Evolutionary conservation across 2,888 invertebrate genomes (phyloP).

Genomic region (Diadegma fenestrale): DNA sequence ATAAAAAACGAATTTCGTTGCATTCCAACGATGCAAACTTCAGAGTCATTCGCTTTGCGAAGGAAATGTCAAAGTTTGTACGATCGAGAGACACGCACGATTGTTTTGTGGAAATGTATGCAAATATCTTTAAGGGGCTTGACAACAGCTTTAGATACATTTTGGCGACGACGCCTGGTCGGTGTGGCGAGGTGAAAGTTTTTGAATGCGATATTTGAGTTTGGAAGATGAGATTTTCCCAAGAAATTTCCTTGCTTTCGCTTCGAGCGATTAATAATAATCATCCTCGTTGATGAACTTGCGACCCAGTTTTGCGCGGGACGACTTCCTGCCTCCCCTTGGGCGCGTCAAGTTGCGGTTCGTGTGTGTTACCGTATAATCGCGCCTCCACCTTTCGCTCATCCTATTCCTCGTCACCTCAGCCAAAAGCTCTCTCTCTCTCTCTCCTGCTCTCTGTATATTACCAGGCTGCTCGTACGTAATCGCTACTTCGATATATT

Average conservation of each 20-base stretch:
- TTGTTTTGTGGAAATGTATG: background rate
- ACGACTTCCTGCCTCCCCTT: slow-evolving; percentile 69
- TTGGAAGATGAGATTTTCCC: slow-evolving; percentile 47
- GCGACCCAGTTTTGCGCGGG: slow-evolving; percentile 79
- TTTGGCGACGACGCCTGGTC: background rate
- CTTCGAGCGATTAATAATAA: slow-evolving; percentile 74
- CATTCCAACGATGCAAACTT: too few relatives aligned
- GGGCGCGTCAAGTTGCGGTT: slow-evolving; percentile 65
- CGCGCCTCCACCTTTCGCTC: slow-evolving; percentile 50
- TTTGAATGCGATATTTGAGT: slow-evolving; percentile 35
- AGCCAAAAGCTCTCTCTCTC: slow-evolving; percentile 34
- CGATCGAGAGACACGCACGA: background rate
- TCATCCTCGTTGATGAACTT: slow-evolving; percentile 80
- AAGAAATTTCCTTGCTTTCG: slow-evolving; percentile 7
- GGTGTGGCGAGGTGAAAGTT: slow-evolving; percentile 1
- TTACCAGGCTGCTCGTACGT: slow-evolving; percentile 30
- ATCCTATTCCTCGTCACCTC: slow-evolving; percentile 60
- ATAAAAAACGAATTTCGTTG: too few relatives aligned
- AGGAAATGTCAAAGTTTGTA: slow-evolving; percentile 21
- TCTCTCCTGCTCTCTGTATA: slow-evolving; percentile 18
- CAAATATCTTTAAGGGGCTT: slow-evolving; percentile 30
- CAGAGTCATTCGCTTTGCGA: too few relatives aligned
- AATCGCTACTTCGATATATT: slow-evolving; percentile 63
- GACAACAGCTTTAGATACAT: background rate
- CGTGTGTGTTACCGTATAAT: slow-evolving; percentile 52